Conservation (phyloP, 2,113 vertebrate genomes). For the Daubentonia madagascariensis region DNA sequence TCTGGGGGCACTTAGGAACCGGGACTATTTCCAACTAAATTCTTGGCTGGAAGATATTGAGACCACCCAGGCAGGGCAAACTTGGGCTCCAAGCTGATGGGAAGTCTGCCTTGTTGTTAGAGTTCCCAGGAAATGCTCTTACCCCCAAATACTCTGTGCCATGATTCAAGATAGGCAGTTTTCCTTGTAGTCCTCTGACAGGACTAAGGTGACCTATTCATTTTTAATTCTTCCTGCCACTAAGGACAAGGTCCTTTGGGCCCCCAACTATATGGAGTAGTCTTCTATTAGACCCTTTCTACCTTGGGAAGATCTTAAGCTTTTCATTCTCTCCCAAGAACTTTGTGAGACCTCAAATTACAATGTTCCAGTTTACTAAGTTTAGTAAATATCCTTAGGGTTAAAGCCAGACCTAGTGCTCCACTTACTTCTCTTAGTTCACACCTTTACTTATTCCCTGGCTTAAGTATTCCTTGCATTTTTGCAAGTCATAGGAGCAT, state of each 20-base stretch:
- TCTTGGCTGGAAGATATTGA: constrained; percentile 5
- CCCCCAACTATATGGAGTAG: not conserved
- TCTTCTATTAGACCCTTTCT: not conserved
- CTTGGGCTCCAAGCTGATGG: not conserved
- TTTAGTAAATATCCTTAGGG: not conserved
- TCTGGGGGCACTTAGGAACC: not conserved
- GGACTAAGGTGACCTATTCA: not conserved
- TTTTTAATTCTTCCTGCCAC: not conserved
- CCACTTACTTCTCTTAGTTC: not conserved
- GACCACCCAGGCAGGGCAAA: not conserved
- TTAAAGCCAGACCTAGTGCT: not conserved
- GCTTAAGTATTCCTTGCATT: not conserved
- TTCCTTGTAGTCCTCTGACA: not conserved
- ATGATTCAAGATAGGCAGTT: not conserved
- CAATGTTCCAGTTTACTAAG: not conserved
- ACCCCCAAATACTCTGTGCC: not conserved
- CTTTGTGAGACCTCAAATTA: not conserved
- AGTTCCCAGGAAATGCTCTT: not conserved
- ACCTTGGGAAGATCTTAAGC: not conserved
- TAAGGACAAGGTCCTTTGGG: not conserved
- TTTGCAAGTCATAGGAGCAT: not conserved
- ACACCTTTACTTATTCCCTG: not conserved
- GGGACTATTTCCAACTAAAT: not conserved
- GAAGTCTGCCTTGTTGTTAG: not conserved
- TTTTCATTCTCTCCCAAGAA: not conserved